These are phyloP conservation scores for Chromis chromis DNA, from an alignment of 2,797 vertebrate genomes.

Conservation along the genomic window DNA sequence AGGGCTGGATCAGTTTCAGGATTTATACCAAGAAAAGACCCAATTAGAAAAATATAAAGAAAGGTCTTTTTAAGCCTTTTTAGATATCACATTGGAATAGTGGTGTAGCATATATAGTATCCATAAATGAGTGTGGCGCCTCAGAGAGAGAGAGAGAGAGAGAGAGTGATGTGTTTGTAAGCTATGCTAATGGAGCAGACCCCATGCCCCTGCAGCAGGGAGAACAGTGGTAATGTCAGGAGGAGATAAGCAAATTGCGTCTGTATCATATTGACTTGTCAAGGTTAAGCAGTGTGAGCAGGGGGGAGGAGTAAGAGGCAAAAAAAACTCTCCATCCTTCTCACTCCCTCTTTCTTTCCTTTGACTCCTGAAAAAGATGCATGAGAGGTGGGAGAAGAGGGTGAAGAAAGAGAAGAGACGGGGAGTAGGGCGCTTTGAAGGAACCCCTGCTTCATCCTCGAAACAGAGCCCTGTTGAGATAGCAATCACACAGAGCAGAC, in stretches of 20 bases:
- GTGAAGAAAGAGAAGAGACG: conserved; percentile 35
- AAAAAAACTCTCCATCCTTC: conserved; percentile 57
- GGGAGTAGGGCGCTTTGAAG: conserved; percentile 59
- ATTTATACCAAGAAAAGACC: neutral
- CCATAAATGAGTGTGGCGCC: conserved; percentile 36
- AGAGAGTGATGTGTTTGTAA: conserved; percentile 81
- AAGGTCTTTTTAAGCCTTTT: conserved; percentile 23
- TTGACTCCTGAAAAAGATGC: conserved; percentile 60
- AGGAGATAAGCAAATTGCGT: conserved; percentile 87
- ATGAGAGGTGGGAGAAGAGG: conserved; percentile 38
- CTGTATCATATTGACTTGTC: conserved; percentile 87
- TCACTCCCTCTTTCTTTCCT: conserved; percentile 45
- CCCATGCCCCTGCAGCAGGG: conserved; percentile 76
- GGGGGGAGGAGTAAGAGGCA: conserved; percentile 61
- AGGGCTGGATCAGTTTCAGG: neutral
- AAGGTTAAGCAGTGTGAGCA: conserved; percentile 85
- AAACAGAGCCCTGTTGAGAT: conserved; percentile 64
- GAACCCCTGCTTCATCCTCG: conserved; percentile 35
- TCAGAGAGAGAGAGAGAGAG: conserved; percentile 48
- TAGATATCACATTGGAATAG: conserved; percentile 1
- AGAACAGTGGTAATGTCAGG: conserved; percentile 84
- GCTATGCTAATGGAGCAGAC: conserved; percentile 81
- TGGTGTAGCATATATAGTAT: conserved; percentile 26
- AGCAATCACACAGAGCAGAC: conserved; percentile 62
- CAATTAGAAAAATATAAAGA: neutral